Evolutionary conservation across 1,140 invertebrate genomes (phyloP), one percentile per base, ranked within the genome.

Genomic region (Psilanteris sp.): DNA sequence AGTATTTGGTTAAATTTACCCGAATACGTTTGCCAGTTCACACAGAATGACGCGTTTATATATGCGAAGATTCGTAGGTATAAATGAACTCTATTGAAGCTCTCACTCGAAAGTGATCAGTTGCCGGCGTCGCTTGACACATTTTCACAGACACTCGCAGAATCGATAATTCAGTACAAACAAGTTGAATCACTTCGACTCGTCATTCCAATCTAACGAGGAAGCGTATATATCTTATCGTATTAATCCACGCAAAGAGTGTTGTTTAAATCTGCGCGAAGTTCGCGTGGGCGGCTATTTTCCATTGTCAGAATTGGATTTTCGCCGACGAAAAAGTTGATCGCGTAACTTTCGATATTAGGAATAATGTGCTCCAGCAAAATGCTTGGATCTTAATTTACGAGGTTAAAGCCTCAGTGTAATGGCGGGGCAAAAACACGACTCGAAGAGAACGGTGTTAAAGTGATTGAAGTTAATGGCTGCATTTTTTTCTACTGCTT

Each of bases 1-100:
- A 20, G 61, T 66, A 43, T 66, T 54, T 66, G 61, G 61, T 43
- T 66, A 66, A 66, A 66, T 66, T 52, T 75, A 68, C 55, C 46
- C 20, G 54, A 74, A 44, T 54, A 77, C 73, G 78, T 78, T 75
- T 74, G 64, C 70, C 81, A 78, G 80, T 78, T 78, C 78, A 78
- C 80, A 62, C 72, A 68, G 54, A 79, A 82, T 73, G 46, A 66
- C 61, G 24, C 29, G 61, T 36, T 66, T 54, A 43, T 43, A 20
- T 52, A 32, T 43, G 37, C 46, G 37, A 66, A 66, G 22, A 52
- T 44, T 39, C 15, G 32, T 11, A 29, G 34, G 31, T 24, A 39
- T 20, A 61, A 41, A 46, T 61, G 36, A 32, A 37, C 29, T 36
- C 46, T 14, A 54, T 52, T 66, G 14, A 44, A 31, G 46, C 36